phyloP scores from a whole-genome alignment of 2,888 invertebrate genomes.

The Bimastos eiseni region DNA sequence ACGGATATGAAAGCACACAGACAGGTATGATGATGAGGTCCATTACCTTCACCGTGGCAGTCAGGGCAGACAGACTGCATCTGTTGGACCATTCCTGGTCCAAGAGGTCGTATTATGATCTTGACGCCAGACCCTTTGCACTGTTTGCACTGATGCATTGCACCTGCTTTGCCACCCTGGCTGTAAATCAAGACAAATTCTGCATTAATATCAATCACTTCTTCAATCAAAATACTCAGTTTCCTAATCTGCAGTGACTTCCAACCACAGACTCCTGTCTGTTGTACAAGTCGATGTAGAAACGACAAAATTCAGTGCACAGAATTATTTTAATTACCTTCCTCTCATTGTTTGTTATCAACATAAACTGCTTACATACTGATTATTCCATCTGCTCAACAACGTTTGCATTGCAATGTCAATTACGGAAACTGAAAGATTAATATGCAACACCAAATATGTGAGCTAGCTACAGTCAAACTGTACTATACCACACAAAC shows the following conservation, averaged over 20 bases:
- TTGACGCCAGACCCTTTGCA: slow-evolving; percentile 81
- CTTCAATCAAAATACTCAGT: background rate
- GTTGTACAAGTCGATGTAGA: background rate
- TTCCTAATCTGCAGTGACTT: background rate
- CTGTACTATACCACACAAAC: background rate
- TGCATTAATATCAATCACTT: background rate
- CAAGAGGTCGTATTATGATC: slow-evolving; percentile 75
- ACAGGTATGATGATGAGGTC: background rate
- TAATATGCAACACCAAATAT: background rate
- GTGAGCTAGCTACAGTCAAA: background rate
- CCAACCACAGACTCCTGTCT: background rate
- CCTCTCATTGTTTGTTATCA: background rate
- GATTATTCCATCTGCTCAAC: background rate
- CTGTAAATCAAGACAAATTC: slow-evolving; percentile 50
- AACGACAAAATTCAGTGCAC: background rate
- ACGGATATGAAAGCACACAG: background rate
- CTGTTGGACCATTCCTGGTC: slow-evolving; percentile 69
- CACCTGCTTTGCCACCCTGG: slow-evolving; percentile 73
- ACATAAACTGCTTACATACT: no score
- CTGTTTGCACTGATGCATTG: slow-evolving; percentile 70
- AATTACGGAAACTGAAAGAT: background rate
- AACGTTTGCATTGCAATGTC: background rate
- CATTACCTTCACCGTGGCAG: slow-evolving; percentile 66
- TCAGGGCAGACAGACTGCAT: slow-evolving; percentile 64
- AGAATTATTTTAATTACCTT: background rate